These are phyloP conservation scores for Isichthys henryi DNA, from an alignment of 2,113 vertebrate species.

Conservation along the genomic window DNA sequence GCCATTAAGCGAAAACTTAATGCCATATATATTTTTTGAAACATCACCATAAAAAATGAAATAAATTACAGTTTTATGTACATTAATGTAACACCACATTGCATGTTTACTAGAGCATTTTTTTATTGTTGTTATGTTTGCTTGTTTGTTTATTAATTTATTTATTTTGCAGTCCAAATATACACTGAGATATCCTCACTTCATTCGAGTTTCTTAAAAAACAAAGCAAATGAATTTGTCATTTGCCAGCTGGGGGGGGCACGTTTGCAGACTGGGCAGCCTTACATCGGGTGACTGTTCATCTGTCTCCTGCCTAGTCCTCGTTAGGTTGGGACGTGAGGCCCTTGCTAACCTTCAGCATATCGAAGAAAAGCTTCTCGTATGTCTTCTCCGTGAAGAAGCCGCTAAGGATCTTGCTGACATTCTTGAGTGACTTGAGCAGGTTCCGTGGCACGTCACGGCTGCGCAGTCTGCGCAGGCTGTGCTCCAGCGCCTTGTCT, in stretches of 20 bases:
- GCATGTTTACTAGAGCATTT: constrained; percentile 3
- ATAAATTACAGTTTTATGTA: constrained; percentile 20
- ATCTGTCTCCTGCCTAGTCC: constrained; percentile 36
- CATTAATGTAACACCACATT: constrained; percentile 7
- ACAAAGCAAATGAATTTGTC: not conserved
- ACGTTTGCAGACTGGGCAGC: not conserved
- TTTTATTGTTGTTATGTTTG: not conserved
- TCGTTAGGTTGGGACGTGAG: constrained; percentile 59
- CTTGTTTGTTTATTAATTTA: not conserved
- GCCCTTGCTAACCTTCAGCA: constrained; percentile 67
- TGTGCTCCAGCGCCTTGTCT: constrained; percentile 70
- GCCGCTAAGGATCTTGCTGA: constrained; percentile 72
- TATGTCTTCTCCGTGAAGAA: constrained; percentile 72
- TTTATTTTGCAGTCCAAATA: not conserved
- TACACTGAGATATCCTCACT: not conserved
- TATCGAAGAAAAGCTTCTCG: constrained; percentile 76
- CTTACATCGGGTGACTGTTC: not conserved
- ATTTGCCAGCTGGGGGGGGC: not conserved
- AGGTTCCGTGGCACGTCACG: constrained; percentile 67
- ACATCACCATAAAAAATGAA: not conserved
- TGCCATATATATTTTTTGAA: not conserved
- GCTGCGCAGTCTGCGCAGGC: constrained; percentile 70
- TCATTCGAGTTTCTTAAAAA: not conserved
- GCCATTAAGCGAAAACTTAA: not conserved
- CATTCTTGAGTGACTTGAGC: constrained; percentile 73